Evolutionary conservation across 2,888 invertebrate genomes (phyloP), one percentile per base, ranked within the genome.

Genomic region (Drosophila tripunctata): DNA sequence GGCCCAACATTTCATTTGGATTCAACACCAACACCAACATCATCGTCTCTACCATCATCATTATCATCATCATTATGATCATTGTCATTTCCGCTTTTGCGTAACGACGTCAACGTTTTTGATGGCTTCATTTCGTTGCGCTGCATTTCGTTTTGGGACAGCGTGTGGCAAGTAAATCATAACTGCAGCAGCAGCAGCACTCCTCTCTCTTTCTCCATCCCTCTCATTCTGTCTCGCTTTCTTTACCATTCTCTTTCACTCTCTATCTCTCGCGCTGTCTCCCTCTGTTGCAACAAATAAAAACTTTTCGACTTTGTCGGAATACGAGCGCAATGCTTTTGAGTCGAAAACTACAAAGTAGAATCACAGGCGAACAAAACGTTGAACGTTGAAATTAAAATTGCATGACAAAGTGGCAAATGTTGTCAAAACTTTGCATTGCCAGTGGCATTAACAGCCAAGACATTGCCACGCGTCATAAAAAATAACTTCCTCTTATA

Each of bases 321-420:
- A 72, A 80, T 74, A 80, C 80, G 85, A 81, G 78, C 67, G 19
- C 67, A 55, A 48, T 17, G 60, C 52, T 56, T 60, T 69, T 45
- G 56, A 61, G 51, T 56, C 54, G 36, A 35, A 35, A 64, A 68
- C 66, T 65, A 81, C 77, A 82, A 85, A 79, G 83, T 82, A 79
- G 56, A 81, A 76, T 64, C 44, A 60, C 52, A 71, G 44, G 76
- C 58, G 57, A 75, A 24, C 27, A 27, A 27, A 27, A 27, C 10
- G 22, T 40, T 22, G 40, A 43, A 67, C 22, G 67, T 64, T 72
- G 50, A 67, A 86, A 86, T 86, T 85, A 82, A 85, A 82, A 82
- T 85, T 75, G 83, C 75, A 83, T 80, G 87, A 83, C 82, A 83
- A 83, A 83, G 82, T 83, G 84, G 84, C 86, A 83, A 83, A 80